A percentile compares a stretch with the other conserved stretches of the same genome.
These are phyloP conservation scores for Augochlorella aurata DNA, from an alignment of 2,888 invertebrate species.

Conservation along the genomic window DNA sequence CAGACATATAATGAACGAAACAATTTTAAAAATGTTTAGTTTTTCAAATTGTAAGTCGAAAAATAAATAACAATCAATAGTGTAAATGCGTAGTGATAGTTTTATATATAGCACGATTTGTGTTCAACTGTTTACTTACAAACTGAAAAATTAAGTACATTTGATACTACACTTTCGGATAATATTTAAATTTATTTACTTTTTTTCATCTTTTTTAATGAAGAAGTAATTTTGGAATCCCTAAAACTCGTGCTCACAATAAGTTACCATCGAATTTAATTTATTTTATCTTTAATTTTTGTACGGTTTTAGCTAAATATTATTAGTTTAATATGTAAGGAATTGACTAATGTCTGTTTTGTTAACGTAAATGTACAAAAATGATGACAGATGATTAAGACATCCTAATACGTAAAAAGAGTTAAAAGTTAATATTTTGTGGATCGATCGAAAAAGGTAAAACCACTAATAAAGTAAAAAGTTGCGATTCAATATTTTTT, in stretches of 20 bases:
- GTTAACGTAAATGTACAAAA: background rate
- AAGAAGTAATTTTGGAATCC: background rate
- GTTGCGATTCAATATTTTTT: background rate
- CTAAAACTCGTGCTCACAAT: background rate
- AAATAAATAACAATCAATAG: slow-evolving; percentile 5
- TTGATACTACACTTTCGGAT: background rate
- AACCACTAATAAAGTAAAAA: slow-evolving; percentile 5
- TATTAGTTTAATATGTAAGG: background rate
- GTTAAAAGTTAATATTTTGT: background rate
- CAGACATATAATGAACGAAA: background rate
- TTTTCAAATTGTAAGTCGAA: background rate
- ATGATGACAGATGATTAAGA: background rate
- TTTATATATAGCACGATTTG: background rate
- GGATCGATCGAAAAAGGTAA: background rate
- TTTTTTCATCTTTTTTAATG: background rate
- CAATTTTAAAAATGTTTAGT: background rate
- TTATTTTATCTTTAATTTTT: background rate
- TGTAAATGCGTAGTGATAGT: background rate
- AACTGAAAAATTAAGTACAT: background rate
- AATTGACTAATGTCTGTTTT: background rate
- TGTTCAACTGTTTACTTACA: background rate
- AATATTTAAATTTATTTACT: background rate
- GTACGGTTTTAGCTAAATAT: background rate
- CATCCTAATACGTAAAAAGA: background rate
- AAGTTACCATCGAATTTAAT: background rate